Base-by-base conservation (phyloP, 1,140 invertebrate species). In the Aporrectodea caliginosa region DNA sequence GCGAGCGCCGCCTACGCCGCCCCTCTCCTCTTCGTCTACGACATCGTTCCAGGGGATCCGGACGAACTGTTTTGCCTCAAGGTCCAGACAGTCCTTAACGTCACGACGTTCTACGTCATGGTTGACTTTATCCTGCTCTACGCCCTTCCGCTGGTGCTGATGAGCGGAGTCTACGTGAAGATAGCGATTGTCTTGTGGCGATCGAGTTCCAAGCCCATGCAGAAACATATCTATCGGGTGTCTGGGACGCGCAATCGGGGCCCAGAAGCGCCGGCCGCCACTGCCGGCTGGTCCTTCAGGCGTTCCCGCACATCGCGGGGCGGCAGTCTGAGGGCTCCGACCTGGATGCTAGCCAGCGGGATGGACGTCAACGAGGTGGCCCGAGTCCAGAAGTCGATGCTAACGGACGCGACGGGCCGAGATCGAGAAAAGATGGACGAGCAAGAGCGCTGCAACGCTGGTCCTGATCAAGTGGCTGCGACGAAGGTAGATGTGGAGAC, bases 151-250 rank as follows among this genome's bases (percentile, higher is more conserved):
- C 88, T 97, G 31, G 85, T 92, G 16, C 91, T 94, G 32, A 95
- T 97, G 79, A 91, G 94, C 70, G 94, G 92, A 84, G 93, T 93
- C 84, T 97, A 96, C 82, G 91, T 91, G 0, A 93, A 93, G 35
- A 96, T 96, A 73, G 83, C 85, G 0, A 78, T 82, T n/a, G 82
- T 82, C 0, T 22, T 58, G 6, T 58, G 43, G 43, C 43, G 43
- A 58, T 58, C 43, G 6, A 58, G 43, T 22, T 58, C 43, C 6
- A 58, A 58, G 43, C 43, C 43, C 6, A 58, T 22, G 43, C 43
- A 6, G 43, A 6, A 6, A 22, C 43, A 6, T 6, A 6, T 22
- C 6, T 58, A 12, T 6, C 43, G 6, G 43, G 43, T 6, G 22
- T 6, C 6, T 6, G 43, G 43, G 22, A 6, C 6, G 43, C 6